Base-by-base conservation (phyloP, 2,797 vertebrate species). In the Sebastes vulpes region DNA sequence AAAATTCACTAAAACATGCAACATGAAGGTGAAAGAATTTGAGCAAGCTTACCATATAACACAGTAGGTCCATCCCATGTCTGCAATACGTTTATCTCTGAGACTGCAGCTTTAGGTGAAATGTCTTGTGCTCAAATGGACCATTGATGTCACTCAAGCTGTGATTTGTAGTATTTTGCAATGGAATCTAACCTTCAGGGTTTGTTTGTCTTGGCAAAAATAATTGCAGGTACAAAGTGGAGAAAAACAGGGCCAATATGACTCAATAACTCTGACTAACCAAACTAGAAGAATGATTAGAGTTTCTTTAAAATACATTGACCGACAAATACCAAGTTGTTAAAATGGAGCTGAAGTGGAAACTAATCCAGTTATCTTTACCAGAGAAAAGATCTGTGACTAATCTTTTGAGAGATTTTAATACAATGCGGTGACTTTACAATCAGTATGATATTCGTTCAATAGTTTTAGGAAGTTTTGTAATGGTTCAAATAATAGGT, bases 171-270 rank as follows among this genome's bases (percentile, higher is more conserved):
- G 23, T 57, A 35, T 65, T 59, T 59, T 64, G 58, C 16, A 76
- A 8, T 79, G 72, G 57, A 7, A 3, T 75, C n/a, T 79, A 64
- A 68, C 46, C 57, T 54, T 66, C 66, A 75, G 23, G 32, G 8
- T 64, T 63, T 53, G 72, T 90, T 92, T 92, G 35, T 2, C 77
- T 82, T 93, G 85, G 85, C 84, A 31, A 42, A 82, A 59, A 35
- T 8, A 73, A 16, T 16, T 42, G 38, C 14, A 67, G 32, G 26
- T 26, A 50, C n/a, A 18, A 56, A 9, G 1, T 35, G 20, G 2
- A 25, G 11, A 28, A 29, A 5, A 57, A 46, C 4, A 3, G 11
- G 5, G 6, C 7, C 6, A 5, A 10, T 31, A 25, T n/a, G 2
- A 16, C 18, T 65, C 3, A 20, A 1, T n/a, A 66, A 35, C 6